Percentiles rank a stretch among this genome's conserved stretches.
phyloP scores from a whole-genome alignment of 2,797 vertebrate species.

The Cyclopterus lumpus region DNA sequence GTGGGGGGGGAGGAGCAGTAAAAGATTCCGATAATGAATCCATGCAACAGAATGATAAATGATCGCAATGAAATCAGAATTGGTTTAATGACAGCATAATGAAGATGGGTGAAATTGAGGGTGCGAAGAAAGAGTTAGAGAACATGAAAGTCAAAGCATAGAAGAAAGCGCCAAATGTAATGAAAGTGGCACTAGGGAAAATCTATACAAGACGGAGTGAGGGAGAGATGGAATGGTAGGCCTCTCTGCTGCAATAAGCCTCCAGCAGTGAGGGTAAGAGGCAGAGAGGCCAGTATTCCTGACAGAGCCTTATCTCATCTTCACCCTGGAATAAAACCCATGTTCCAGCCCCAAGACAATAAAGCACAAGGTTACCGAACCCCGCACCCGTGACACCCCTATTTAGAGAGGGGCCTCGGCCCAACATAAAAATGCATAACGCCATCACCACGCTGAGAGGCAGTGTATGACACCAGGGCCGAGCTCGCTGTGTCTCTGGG shows the following conservation, averaged over 20 bases:
- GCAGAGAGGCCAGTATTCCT: conserved; percentile 76
- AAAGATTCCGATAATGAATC: conserved; percentile 63
- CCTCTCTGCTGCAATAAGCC: conserved; percentile 77
- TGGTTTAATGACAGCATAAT: conserved; percentile 71
- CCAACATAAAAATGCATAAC: conserved; percentile 81
- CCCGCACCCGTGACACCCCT: conserved; percentile 78
- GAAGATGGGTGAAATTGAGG: conserved; percentile 67
- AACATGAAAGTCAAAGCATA: conserved; percentile 69
- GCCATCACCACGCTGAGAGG: conserved; percentile 49
- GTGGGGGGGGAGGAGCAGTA: conserved; percentile 41
- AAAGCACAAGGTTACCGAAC: conserved; percentile 83
- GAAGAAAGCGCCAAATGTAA: conserved; percentile 54
- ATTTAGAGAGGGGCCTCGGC: conserved; percentile 77
- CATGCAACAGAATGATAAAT: conserved; percentile 64
- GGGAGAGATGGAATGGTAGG: conserved; percentile 70
- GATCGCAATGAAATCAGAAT: conserved; percentile 68
- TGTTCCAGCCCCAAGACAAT: conserved; percentile 82
- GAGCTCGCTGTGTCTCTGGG: conserved; percentile 17
- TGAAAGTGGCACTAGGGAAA: conserved; percentile 65
- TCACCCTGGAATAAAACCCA: conserved; percentile 83
- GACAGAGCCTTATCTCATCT: conserved; percentile 85
- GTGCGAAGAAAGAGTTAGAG: conserved; percentile 39
- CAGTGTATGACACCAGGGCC: conserved; percentile 53
- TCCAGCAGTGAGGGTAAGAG: conserved; percentile 74
- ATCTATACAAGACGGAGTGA: conserved; percentile 65